Evolutionary conservation across 1,140 invertebrate genomes (phyloP), one percentile per base, ranked within the genome.

Genomic region (Hestina assimilis): DNA sequence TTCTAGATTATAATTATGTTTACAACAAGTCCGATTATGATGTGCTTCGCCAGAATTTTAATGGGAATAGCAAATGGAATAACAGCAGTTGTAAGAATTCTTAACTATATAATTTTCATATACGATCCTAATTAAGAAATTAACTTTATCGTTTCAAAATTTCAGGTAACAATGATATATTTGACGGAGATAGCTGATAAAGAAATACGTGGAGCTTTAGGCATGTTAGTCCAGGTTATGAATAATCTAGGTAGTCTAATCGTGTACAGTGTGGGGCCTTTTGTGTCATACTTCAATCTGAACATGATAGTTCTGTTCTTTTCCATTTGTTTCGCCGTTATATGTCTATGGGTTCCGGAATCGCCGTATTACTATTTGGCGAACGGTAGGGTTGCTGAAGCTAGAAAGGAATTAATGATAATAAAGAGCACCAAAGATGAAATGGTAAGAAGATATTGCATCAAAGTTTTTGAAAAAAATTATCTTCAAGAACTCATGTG

Each of bases 271-370:
- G 59, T 87, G 1, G 93, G 93, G 0, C 91, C 91, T 0, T 91
- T 90, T 51, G 90, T 91, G 0, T 83, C 87, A 0, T 92, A 91
- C 61, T 66, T 83, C 0, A 69, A 61, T 2, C 54, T 92, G 0
- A 91, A 92, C 14, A 87, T 85, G 21, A 83, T 87, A 17, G 83
- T 89, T 6, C 51, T 74, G 8, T 73, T 50, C 7, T 68, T 61
- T 29, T 89, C 93, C 1, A 54, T 92, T 0, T 52, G 92, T n/a
- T 92, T 93, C 33, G 85, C 92, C 8, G 7, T 92, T 0, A 83
- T 89, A 0, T 93, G 94, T 71, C 66, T 88, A 11, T 94, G 91
- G 89, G 92, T 95, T 83, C 95, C 95, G 0, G 95, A 96, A 78
- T 95, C 94, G 0, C 95, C 95, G 0, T 92, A 95, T 48, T 96